Base-by-base conservation (phyloP, 2,888 invertebrate species). In the Alloplasta piceator region DNA sequence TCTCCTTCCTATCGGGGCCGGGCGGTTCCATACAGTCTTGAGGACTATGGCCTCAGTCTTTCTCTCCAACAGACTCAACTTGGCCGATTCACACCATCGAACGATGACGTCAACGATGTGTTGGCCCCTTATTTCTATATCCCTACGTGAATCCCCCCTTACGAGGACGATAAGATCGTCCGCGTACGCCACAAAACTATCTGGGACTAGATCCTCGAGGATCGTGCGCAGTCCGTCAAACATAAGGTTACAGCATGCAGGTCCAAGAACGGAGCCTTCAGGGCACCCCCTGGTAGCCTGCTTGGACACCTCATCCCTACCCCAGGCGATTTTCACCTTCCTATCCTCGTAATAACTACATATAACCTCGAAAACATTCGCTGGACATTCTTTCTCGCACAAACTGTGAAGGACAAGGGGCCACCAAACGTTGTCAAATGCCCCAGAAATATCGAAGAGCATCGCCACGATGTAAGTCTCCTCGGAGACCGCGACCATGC, bases 381-480 rank as follows among this genome's bases (percentile, higher is more conserved):
- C n/a, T 0, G 83, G 82, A 16, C 82, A 86, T 1, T 72, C 76
- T 5, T 83, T 39, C 0, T 58, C 5, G 0, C 26, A 73, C 0
- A 85, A 61, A 1, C 66, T 43, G 6, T 68, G 9, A 1, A 85
- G 26, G 1, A 85, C 80, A 0, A 80, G 41, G 0, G 85, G 86
- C 85, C 86, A 86, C 83, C 84, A 85, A 6, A 84, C 82, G 14
- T 83, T 83, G 39, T 85, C 82, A 12, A 85, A 86, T 0, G 84
- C 84, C 0, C 82, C 85, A 0, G 75, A 63, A 12, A 84, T 85
- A 52, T 86, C 85, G 10, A 85, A 84, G 0, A 73, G 10, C 10
- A 85, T 4, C 0, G 43, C 78, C 6, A 84, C 5, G 0, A 61
- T 73, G 43, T 75, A 78, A 5, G 26, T 61, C n/a, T 55, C 36